Evolutionary conservation across 2,888 invertebrate species (phyloP).

Genomic region (Ornithoptera priamus): DNA sequence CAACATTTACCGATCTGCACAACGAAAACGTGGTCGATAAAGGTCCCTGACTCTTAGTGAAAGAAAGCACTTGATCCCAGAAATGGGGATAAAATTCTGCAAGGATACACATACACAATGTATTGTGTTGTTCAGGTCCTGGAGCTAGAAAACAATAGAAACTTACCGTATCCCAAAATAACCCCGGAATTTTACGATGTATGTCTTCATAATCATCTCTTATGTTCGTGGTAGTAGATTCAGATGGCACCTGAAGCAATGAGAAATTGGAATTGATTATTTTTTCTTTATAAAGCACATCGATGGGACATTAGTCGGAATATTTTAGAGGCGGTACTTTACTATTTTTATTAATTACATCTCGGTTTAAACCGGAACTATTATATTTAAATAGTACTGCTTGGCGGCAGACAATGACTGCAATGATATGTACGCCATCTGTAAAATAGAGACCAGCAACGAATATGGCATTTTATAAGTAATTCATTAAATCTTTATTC

Average conservation of each 20-base stretch:
- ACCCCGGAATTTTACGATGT: constrained; percentile 58
- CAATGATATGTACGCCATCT: no score
- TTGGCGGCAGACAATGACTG: no score
- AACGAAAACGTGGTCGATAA: no score
- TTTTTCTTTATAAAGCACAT: background rate
- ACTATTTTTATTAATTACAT: no score
- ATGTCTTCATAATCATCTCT: constrained; percentile 62
- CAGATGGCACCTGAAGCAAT: constrained; percentile 41
- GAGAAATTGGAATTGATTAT: background rate
- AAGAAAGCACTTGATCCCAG: no score
- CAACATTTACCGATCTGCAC: no score
- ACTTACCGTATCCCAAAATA: constrained; percentile 69
- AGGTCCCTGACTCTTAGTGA: no score
- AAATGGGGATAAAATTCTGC: background rate
- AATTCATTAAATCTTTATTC: background rate
- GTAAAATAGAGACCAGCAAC: no score
- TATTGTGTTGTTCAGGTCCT: background rate
- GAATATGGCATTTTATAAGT: no score
- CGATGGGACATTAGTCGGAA: background rate
- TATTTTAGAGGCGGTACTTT: no score
- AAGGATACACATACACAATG: background rate
- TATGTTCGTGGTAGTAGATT: constrained; percentile 46
- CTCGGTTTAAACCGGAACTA: no score
- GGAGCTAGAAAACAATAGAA: background rate
- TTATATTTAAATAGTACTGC: no score